Base-by-base conservation (phyloP, 1,140 invertebrate genomes). In the Stenopsyche tienmushanensis region DNA sequence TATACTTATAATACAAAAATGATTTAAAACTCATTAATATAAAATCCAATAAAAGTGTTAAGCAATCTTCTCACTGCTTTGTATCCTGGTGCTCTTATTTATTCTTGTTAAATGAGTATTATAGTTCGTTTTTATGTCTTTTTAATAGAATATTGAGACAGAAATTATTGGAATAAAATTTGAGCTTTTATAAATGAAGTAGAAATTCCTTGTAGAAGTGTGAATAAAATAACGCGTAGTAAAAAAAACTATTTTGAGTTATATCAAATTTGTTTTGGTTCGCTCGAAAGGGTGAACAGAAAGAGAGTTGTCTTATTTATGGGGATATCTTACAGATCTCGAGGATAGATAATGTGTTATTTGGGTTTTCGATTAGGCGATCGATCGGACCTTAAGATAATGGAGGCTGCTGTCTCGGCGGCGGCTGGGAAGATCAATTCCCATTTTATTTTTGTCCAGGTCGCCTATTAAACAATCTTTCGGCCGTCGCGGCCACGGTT, bases 341-440 rank as follows among this genome's bases (percentile, higher is more conserved):
- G 15, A 26, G 20, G 66, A 21, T 44, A 65, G 50, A 62, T 62
- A 64, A 41, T 45, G 62, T 62, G 62, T 64, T 69, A 69, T 69
- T 62, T 49, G 67, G 63, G 54, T 65, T 65, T 62, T 69, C 67
- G 67, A 69, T 69, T 69, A 69, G 67, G 58, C 67, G 63, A 60
- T 44, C 57, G 67, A 69, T 69, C 66, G 50, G 63, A 59, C 41
- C 52, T 13, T 18, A 25, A 69, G 67, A 69, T 69, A 69, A 65
- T 44, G 66, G 55, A 49, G 25, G 54, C 60, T 60, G 57, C 57
- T 34, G 57, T 60, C 57, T 60, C 57, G 57, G 57, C 57, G 57
- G 57, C 57, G 57, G 57, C 57, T 60, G 20, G 13, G 44, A 44
- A 44, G 29, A 47, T 29, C 55, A 29, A 41, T 29, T 59, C 42